These are phyloP conservation scores for Chloebia gouldiae DNA, from an alignment of 2,113 vertebrate genomes.

Conservation along the genomic window DNA sequence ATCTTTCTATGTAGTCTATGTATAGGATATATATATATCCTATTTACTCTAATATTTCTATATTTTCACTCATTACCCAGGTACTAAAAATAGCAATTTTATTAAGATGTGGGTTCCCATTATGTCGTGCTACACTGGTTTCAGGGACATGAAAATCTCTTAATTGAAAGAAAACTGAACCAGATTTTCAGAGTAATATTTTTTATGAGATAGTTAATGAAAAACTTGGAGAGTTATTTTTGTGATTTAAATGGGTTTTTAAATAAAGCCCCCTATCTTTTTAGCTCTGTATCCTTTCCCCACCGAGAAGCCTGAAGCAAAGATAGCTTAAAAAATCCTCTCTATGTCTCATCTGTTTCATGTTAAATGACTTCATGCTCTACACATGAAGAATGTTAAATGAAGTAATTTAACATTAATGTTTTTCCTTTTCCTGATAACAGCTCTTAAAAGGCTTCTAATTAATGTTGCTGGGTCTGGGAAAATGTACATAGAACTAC, in stretches of 20 bases:
- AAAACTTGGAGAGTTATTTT: not conserved
- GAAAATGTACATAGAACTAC: not conserved
- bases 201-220: not conserved
- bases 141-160: not conserved
- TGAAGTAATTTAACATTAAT: not conserved
- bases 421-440: not conserved
- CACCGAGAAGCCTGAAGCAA: conserved; percentile 4
- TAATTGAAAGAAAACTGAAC: not conserved
- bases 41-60: not conserved
- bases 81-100: not conserved
- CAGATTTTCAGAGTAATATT: not conserved
- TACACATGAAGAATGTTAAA: not conserved
- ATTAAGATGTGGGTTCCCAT: not conserved
- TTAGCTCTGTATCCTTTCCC: not conserved
- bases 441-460: not conserved
- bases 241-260: conserved; percentile 11
- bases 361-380: not conserved
- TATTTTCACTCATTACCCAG: not conserved
- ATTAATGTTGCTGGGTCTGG: not conserved
- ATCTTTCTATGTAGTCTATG: not conserved
- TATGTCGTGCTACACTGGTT: not conserved
- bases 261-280: conserved; percentile 27
- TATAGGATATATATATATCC: not conserved
- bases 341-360: not conserved
- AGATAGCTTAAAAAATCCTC: not conserved